Base-by-base conservation (phyloP, 2,888 invertebrate species). In the Melangyna quadrimaculata region DNA sequence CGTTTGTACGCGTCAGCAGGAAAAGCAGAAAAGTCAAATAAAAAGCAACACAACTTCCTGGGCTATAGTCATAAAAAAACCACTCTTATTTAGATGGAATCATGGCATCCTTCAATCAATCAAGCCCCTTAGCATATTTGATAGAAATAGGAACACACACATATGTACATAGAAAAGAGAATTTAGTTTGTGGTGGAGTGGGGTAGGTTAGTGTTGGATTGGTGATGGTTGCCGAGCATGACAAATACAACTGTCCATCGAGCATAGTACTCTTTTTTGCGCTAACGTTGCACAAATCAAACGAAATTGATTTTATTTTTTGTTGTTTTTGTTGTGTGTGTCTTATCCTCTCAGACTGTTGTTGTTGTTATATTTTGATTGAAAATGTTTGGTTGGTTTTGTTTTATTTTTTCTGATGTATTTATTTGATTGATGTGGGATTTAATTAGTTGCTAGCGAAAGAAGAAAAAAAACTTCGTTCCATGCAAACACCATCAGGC, bases 371-470 rank as follows among this genome's bases (percentile, higher is more conserved):
- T 81, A 51, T 78, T 72, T 65, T 72, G 72, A 73, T 82, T 82
- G 67, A 43, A 81, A 32, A 14, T 19, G 32, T 65, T 35, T 65
- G 17, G 48, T 24, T 72, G 14, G 24, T n/a, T 51, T 14, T 14
- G 14, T 48, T 27, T 22, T 71, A 8, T 61, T 35, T 63, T 72
- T 45, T 53, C 55, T 45, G 65, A 29, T 35, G 2, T 19, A 59
- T 37, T 37, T 3, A 65, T 79, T 65, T 80, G 71, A 84, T 84
- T 67, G 80, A 80, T 75, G 74, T 67, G 67, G 75, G 67, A 65
- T 84, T 84, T 75, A 84, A 84, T 84, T 84, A 84, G 79, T 84
- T 71, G 84, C 35, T 75, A 45, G 71, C 45, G n/a, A 79, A 73
- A 78, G 72, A 29, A n/a, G n/a, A n/a, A n/a, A n/a, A n/a, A 65